Conservation (phyloP, 2,113 vertebrate genomes). For the Onychostruthus taczanowskii region DNA sequence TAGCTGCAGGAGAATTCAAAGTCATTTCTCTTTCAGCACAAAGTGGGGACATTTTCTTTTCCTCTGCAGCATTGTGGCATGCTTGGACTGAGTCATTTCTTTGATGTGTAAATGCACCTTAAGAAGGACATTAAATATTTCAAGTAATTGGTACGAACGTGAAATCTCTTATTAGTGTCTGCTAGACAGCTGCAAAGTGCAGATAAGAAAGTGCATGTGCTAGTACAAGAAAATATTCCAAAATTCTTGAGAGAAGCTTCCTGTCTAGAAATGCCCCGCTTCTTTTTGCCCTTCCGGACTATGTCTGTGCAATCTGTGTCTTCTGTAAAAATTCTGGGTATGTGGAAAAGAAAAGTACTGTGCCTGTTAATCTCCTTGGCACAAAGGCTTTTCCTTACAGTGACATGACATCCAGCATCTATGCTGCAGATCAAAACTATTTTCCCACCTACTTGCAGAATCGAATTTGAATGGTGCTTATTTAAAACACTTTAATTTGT, state of each 20-base stretch:
- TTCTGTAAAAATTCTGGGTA: constrained; percentile 29
- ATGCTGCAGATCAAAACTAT: constrained; percentile 16
- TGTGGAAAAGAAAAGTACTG: constrained; percentile 6
- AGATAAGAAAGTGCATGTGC: constrained; percentile 62
- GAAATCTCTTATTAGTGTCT: constrained; percentile 74
- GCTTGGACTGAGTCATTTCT: constrained; percentile 68
- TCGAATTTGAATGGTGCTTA: neutral
- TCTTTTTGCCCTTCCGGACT: neutral
- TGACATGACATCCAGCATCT: constrained; percentile 6
- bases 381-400: constrained; percentile 23
- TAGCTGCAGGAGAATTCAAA: constrained; percentile 23
- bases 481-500: constrained; percentile 48
- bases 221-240: constrained; percentile 25
- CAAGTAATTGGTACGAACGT: constrained; percentile 76
- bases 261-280: constrained; percentile 42
- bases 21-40: constrained; percentile 19
- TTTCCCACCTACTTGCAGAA: constrained; percentile 21
- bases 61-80: constrained; percentile 7
- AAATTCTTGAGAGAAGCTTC: constrained; percentile 43
- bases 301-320: neutral
- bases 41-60: neutral
- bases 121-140: constrained; percentile 75
- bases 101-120: constrained; percentile 79
- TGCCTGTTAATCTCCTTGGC: constrained; percentile 37
- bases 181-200: constrained; percentile 63